These are phyloP conservation scores for Lobophora halterata DNA, from an alignment of 2,888 invertebrate genomes.

Conservation along the genomic window DNA sequence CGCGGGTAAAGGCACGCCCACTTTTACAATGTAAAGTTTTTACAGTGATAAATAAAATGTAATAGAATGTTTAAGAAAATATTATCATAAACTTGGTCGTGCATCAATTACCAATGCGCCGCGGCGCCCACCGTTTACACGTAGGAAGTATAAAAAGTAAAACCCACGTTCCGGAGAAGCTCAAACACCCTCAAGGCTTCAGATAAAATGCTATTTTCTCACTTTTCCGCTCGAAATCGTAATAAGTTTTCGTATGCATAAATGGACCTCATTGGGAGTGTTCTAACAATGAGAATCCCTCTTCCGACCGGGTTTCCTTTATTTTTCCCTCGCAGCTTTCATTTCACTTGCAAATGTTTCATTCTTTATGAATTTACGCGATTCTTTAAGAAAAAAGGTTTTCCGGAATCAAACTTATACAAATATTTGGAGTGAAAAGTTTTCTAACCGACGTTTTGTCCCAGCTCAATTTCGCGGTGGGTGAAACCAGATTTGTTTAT, in stretches of 20 bases:
- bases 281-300: conserved; percentile 66
- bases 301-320: conserved; percentile 55
- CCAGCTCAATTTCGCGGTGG: conserved; percentile 40
- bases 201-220: conserved; percentile 46
- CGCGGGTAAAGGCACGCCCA: too few species aligned
- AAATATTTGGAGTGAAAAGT: conserved; percentile 61
- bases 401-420: conserved; percentile 57
- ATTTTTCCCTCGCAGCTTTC: conserved; percentile 64
- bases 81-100: too few species aligned
- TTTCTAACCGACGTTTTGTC: conserved; percentile 34
- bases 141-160: too few species aligned
- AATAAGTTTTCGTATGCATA: conserved; percentile 73
- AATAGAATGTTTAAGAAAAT: too few species aligned
- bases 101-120: too few species aligned
- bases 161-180: conserved; percentile 17
- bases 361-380: conserved; percentile 69
- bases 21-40: too few species aligned
- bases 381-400: conserved; percentile 51
- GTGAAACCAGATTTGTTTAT: conserved; percentile 28
- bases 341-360: conserved; percentile 75
- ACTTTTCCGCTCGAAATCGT: conserved; percentile 49
- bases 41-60: too few species aligned
- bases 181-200: conserved; percentile 30
- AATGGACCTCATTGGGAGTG: conserved; percentile 66
- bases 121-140: too few species aligned